A percentile compares a stretch with the other conserved stretches of the same genome.
phyloP scores from a whole-genome alignment of 2,888 invertebrate genomes.

The Spisula solida region DNA sequence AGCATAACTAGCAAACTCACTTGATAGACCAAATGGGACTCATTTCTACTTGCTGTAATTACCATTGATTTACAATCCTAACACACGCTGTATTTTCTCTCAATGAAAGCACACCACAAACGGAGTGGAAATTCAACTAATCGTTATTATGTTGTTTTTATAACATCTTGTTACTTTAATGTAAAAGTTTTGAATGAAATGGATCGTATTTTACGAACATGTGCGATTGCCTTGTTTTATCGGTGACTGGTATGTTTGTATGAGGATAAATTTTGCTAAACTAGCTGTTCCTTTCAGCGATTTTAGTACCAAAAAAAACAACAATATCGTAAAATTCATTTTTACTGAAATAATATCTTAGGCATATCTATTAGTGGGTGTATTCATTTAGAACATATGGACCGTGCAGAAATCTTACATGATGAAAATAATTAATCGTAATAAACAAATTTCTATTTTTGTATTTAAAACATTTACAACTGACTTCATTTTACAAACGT shows the following conservation, averaged over 20 bases:
- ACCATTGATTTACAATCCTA: neutral
- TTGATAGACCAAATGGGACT: constrained; percentile 9
- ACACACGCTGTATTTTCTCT: neutral
- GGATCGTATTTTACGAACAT: neutral
- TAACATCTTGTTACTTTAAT: neutral
- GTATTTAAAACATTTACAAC: too few species aligned
- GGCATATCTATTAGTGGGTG: too few species aligned
- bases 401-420: too few species aligned
- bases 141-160: neutral
- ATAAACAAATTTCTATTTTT: too few species aligned
- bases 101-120: constrained; percentile 18
- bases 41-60: constrained; percentile 3
- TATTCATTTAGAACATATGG: too few species aligned
- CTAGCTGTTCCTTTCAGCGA: neutral
- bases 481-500: too few species aligned
- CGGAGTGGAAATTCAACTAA: neutral
- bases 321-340: too few species aligned
- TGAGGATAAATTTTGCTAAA: neutral
- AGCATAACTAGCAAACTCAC: neutral
- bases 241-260: neutral
- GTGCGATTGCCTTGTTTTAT: neutral
- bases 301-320: too few species aligned
- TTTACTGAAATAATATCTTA: too few species aligned
- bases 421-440: too few species aligned
- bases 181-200: neutral